Conservation (phyloP, 2,888 invertebrate genomes). For the Stenurella melanura region DNA sequence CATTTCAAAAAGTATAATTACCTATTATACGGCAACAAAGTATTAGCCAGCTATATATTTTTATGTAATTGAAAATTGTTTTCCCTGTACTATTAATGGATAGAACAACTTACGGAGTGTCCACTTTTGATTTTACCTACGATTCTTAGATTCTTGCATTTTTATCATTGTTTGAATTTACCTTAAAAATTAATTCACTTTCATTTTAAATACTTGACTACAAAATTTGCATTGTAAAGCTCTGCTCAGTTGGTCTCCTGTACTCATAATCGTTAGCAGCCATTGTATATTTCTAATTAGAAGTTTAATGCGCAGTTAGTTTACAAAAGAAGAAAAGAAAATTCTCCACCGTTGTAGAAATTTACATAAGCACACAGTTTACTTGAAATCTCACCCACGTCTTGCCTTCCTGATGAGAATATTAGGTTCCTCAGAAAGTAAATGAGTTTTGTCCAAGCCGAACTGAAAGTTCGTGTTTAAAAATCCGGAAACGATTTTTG, state of each 20-base stretch:
- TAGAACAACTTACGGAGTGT: too few species aligned
- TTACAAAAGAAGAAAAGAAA: conserved; percentile 25
- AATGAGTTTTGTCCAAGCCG: background rate
- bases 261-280: conserved; percentile 22
- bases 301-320: conserved; percentile 4
- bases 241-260: conserved; percentile 3
- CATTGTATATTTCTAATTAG: conserved; percentile 16
- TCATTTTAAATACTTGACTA: conserved; percentile 14
- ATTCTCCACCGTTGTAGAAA: conserved; percentile 8
- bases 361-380: conserved; percentile 36
- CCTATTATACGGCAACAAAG: too few species aligned
- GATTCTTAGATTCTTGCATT: background rate
- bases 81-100: too few species aligned
- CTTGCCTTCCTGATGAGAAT: conserved; percentile 29
- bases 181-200: background rate
- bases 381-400: conserved; percentile 34
- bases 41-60: too few species aligned
- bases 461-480: background rate
- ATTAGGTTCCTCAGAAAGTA: conserved; percentile 3
- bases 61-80: too few species aligned
- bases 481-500: background rate
- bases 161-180: background rate
- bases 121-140: too few species aligned
- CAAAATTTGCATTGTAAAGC: conserved; percentile 20
- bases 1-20: too few species aligned